phyloP scores from a whole-genome alignment of 2,113 vertebrate species.

The Odontophorus gujanensis region DNA sequence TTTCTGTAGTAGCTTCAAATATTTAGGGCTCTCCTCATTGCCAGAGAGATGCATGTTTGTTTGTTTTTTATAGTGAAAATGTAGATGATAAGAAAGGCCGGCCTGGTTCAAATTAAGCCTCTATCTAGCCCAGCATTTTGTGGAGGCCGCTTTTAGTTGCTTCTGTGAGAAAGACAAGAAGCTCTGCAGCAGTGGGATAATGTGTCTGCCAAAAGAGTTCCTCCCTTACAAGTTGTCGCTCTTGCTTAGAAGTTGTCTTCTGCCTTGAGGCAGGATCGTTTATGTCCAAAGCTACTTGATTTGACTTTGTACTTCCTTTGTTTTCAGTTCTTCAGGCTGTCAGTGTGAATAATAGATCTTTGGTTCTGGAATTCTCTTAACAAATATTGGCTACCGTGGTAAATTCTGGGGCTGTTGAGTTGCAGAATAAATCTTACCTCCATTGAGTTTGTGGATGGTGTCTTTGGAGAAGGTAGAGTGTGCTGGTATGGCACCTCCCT shows the following conservation, averaged over 20 bases:
- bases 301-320: conserved; percentile 63
- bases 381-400: conserved; percentile 20
- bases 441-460: not conserved
- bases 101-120: conserved; percentile 40
- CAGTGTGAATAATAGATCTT: conserved; percentile 49
- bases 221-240: conserved; percentile 35
- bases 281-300: conserved; percentile 52
- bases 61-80: not conserved
- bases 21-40: not conserved
- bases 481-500: not conserved
- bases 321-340: conserved; percentile 53
- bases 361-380: conserved; percentile 5
- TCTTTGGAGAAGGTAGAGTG: not conserved
- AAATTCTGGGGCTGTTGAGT: not conserved
- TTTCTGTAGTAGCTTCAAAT: conserved; percentile 15
- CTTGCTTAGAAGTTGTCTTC: conserved; percentile 49
- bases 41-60: not conserved
- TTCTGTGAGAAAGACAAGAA: conserved; percentile 20
- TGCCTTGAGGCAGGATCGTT: conserved; percentile 50
- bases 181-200: conserved; percentile 20
- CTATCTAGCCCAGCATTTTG: not conserved
- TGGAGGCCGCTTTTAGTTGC: not conserved
- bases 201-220: conserved; percentile 25
- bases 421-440: conserved; percentile 36
- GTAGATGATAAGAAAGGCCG: conserved; percentile 2